Percentiles rank a stretch among this genome's conserved stretches.
phyloP scores from a whole-genome alignment of 2,888 invertebrate genomes.

The Dryadula phaetusa region DNA sequence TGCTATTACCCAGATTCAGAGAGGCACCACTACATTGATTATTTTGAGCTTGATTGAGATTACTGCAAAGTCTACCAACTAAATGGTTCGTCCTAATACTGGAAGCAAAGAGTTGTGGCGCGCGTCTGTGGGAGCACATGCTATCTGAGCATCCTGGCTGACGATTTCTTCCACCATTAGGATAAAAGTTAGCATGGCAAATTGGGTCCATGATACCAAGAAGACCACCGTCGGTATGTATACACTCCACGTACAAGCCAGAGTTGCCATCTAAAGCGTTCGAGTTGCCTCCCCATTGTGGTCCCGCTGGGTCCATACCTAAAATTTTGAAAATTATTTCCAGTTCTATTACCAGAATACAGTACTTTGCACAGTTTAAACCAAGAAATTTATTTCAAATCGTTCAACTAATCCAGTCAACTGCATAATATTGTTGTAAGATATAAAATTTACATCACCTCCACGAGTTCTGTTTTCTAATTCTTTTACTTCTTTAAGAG shows the following conservation, averaged over 20 bases:
- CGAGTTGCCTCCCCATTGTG: constrained; percentile 48
- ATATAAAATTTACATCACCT: no score
- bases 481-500: no score
- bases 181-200: constrained; percentile 55
- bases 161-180: constrained; percentile 55
- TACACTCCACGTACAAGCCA: constrained; percentile 54
- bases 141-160: constrained; percentile 54
- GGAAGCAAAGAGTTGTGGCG: constrained; percentile 51
- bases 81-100: constrained; percentile 51
- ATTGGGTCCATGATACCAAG: constrained; percentile 54
- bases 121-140: constrained; percentile 54
- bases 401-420: no score
- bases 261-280: constrained; percentile 49
- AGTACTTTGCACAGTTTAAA: no score
- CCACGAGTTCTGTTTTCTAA: no score
- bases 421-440: no score
- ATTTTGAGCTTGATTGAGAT: constrained; percentile 47
- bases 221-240: constrained; percentile 55
- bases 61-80: constrained; percentile 50
- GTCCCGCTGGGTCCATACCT: constrained; percentile 56
- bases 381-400: no score
- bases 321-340: no score
- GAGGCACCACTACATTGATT: constrained; percentile 48
- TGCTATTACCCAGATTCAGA: constrained; percentile 51
- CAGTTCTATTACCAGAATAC: no score